Conservation (phyloP, 1,140 invertebrate species). For the Popillia japonica region DNA sequence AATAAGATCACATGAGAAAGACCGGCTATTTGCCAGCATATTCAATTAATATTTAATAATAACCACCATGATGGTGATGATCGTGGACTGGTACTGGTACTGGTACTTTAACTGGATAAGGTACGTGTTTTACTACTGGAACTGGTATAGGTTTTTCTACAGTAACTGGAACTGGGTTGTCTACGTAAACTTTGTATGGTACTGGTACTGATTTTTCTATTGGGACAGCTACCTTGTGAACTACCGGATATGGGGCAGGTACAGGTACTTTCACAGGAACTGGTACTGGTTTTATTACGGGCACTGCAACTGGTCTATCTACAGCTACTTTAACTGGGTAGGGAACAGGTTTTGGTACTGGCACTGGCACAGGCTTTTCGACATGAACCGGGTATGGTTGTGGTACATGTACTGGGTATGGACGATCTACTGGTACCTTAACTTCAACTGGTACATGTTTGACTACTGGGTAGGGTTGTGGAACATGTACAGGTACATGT, state of each 20-base stretch:
- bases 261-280: conserved; percentile 72
- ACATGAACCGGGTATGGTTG: conserved; percentile 61
- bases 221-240: conserved; percentile 61
- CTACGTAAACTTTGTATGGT: conserved; percentile 54
- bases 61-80: conserved; percentile 46
- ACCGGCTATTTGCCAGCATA: not conserved
- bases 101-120: conserved; percentile 60
- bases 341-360: conserved; percentile 66
- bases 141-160: conserved; percentile 69
- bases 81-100: conserved; percentile 64
- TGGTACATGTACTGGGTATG: conserved; percentile 64
- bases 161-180: conserved; percentile 55
- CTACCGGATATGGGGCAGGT: conserved; percentile 69
- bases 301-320: conserved; percentile 61
- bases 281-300: conserved; percentile 68
- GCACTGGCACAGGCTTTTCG: conserved; percentile 66
- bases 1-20: conserved; percentile 25
- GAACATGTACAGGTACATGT: conserved; percentile 69
- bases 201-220: conserved; percentile 58
- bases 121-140: conserved; percentile 58
- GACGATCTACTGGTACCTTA: conserved; percentile 63
- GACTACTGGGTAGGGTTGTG: conserved; percentile 73
- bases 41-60: conserved; percentile 24
- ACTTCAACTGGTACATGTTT: conserved; percentile 71
- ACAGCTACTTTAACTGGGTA: conserved; percentile 70